These are phyloP conservation scores for Drosophila fungiperda DNA, from an alignment of 2,888 invertebrate genomes.

Conservation along the genomic window DNA sequence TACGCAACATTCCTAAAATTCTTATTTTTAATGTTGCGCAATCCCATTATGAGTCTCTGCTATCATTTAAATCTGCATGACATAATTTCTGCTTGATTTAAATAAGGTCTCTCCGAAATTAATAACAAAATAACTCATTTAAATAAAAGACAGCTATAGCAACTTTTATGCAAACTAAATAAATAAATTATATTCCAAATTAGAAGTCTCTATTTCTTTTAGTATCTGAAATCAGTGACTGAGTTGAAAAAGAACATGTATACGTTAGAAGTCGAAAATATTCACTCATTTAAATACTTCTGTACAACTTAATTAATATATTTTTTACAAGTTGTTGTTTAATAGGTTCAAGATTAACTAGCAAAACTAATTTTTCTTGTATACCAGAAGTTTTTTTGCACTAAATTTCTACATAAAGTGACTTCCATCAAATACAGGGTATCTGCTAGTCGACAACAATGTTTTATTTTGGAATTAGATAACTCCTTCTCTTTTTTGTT, in stretches of 20 bases:
- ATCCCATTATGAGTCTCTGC: not conserved
- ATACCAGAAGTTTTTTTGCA: not conserved
- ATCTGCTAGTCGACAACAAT: not conserved
- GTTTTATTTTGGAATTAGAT: not conserved
- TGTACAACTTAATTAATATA: not conserved
- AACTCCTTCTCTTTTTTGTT: not conserved
- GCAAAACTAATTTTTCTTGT: not conserved
- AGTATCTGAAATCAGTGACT: not conserved
- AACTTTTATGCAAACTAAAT: not conserved
- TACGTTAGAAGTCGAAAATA: not conserved
- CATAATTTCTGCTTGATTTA: not conserved
- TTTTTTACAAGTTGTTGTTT: not conserved
- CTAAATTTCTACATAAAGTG: not conserved
- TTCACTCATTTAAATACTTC: not conserved
- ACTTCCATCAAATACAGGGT: not conserved
- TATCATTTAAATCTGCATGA: not conserved
- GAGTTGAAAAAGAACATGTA: too few relatives aligned
- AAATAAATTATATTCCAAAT: not conserved
- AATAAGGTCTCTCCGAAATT: not conserved
- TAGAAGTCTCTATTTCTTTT: not conserved
- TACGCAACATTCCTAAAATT: not conserved
- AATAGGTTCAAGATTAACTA: not conserved
- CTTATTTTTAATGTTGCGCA: not conserved
- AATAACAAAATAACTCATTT: not conserved
- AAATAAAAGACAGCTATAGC: not conserved